A percentile compares a stretch with the other conserved stretches of the same genome.
phyloP scores from a whole-genome alignment of 2,888 invertebrate genomes.

The Philereme vetulata region DNA sequence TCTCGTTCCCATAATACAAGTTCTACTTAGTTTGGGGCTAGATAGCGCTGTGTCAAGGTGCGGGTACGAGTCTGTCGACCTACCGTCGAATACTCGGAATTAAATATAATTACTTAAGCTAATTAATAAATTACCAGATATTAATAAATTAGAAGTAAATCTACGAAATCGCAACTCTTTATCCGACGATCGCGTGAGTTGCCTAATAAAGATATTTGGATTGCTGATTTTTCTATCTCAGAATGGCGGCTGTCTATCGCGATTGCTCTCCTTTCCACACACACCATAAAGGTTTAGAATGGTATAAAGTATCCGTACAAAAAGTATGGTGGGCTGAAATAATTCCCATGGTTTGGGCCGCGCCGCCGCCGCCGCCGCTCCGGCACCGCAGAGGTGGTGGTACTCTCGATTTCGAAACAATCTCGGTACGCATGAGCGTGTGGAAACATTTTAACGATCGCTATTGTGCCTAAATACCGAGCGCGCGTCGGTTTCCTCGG shows the following conservation, averaged over 20 bases:
- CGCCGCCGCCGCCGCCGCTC: slow-evolving; percentile 17
- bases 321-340: slow-evolving; percentile 26
- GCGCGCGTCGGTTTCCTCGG: slow-evolving; percentile 70
- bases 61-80: slow-evolving; percentile 41
- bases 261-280: slow-evolving; percentile 17
- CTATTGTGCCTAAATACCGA: slow-evolving; percentile 69
- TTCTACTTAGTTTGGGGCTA: too few species aligned
- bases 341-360: slow-evolving; percentile 46
- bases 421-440: slow-evolving; percentile 69
- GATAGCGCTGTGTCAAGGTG: too few species aligned
- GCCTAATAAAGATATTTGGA: background rate
- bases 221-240: slow-evolving; percentile 11
- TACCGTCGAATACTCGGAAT: slow-evolving; percentile 50
- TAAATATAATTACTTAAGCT: slow-evolving; percentile 57
- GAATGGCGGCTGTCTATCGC: slow-evolving; percentile 5
- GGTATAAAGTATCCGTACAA: slow-evolving; percentile 18
- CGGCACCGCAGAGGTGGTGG: slow-evolving; percentile 38
- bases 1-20: too few species aligned
- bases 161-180: slow-evolving; percentile 40
- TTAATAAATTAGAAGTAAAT: slow-evolving; percentile 46
- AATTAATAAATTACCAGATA: slow-evolving; percentile 53
- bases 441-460: slow-evolving; percentile 76
- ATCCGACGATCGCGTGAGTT: slow-evolving; percentile 2
- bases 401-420: slow-evolving; percentile 81
- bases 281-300: slow-evolving; percentile 12